These are phyloP conservation scores for Crocuta crocuta DNA, from an alignment of 2,113 vertebrate genomes.

Conservation along the genomic window DNA sequence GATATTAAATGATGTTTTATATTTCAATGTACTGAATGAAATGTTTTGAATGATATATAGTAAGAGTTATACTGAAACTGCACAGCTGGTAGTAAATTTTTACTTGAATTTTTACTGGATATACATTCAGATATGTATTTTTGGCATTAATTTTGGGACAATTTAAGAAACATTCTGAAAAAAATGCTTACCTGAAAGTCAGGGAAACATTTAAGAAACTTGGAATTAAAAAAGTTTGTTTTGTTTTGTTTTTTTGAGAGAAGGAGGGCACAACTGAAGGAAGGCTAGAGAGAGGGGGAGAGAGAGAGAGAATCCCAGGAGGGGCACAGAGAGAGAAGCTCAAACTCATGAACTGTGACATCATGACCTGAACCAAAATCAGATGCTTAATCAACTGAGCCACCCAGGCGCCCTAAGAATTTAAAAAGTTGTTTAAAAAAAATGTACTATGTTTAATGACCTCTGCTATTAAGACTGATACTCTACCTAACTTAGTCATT, in stretches of 20 bases:
- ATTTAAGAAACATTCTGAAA: not conserved
- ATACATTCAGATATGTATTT: not conserved
- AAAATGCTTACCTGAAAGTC: not conserved
- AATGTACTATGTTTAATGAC: not conserved
- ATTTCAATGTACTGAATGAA: not conserved
- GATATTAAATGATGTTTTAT: slow-evolving; percentile 21
- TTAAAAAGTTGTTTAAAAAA: not conserved
- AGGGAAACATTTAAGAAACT: not conserved
- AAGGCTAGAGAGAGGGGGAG: too few species aligned
- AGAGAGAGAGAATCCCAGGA: too few species aligned
- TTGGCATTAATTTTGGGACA: not conserved
- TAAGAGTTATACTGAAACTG: not conserved
- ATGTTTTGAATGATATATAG: not conserved
- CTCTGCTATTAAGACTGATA: not conserved
- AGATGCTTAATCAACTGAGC: too few species aligned
- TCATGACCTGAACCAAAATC: too few species aligned
- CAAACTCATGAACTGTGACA: too few species aligned
- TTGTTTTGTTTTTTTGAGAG: not conserved
- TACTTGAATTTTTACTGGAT: not conserved
- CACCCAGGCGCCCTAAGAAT: not conserved
- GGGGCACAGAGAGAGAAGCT: too few species aligned
- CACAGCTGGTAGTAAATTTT: not conserved
- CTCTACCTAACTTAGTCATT: not conserved
- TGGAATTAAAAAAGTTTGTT: not conserved
- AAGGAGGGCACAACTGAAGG: too few species aligned